These are phyloP conservation scores for Cochlearius cochlearius DNA, from an alignment of 2,113 vertebrate species.

Conservation along the genomic window DNA sequence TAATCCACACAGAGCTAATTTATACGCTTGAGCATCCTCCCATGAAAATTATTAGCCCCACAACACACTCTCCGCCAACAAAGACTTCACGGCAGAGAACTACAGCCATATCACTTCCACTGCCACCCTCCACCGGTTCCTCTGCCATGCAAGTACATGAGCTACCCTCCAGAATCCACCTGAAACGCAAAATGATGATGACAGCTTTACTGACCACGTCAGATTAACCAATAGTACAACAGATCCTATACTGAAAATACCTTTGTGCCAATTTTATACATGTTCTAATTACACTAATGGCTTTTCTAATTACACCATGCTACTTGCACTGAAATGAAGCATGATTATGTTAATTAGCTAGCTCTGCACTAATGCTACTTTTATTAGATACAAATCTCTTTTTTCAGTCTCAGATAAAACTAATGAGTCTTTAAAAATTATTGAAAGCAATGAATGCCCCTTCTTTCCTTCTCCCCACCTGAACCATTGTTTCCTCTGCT, in stretches of 20 bases:
- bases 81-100: background rate
- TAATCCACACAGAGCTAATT: background rate
- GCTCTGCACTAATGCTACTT: background rate
- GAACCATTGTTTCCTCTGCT: background rate
- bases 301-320: background rate
- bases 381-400: background rate
- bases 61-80: background rate
- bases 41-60: background rate
- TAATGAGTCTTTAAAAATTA: background rate
- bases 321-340: conserved; percentile 10
- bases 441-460: background rate
- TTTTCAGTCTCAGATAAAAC: background rate
- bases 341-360: background rate
- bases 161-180: background rate
- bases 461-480: background rate
- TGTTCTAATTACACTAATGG: background rate
- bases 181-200: background rate
- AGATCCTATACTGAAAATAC: background rate
- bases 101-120: background rate
- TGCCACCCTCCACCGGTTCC: background rate
- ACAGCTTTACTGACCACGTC: background rate
- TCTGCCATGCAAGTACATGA: background rate
- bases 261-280: background rate
- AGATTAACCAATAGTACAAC: background rate
- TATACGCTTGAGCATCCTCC: background rate